Evolutionary conservation across 2,888 invertebrate genomes (phyloP).

Genomic region (Heliconius cydno): DNA sequence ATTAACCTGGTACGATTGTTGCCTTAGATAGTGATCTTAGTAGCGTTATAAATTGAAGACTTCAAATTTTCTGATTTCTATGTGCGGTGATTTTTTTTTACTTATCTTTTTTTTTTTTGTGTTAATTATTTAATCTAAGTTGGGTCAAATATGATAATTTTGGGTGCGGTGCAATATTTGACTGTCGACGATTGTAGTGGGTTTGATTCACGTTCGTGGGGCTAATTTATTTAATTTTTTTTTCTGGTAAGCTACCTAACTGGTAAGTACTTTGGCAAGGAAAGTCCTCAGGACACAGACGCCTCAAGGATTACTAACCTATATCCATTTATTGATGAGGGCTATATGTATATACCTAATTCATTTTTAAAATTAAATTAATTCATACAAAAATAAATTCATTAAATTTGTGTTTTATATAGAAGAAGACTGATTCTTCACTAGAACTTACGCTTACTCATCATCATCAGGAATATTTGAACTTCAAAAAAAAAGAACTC

Average conservation of each 20-base stretch:
- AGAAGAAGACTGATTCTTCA: not conserved
- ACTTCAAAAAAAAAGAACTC: not conserved
- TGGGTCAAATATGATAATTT: not conserved
- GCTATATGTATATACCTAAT: too few relatives aligned
- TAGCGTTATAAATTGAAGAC: slow-evolving; percentile 42
- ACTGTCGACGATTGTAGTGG: too few relatives aligned
- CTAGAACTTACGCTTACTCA: not conserved
- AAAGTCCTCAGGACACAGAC: too few relatives aligned
- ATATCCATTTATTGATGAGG: too few relatives aligned
- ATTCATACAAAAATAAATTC: too few relatives aligned
- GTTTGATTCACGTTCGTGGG: too few relatives aligned
- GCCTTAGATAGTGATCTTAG: slow-evolving; percentile 50
- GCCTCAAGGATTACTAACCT: too few relatives aligned
- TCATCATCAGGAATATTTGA: not conserved
- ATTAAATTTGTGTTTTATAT: not conserved
- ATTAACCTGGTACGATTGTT: slow-evolving; percentile 53
- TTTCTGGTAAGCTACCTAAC: too few relatives aligned
- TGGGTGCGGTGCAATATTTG: too few relatives aligned
- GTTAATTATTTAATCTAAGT: not conserved
- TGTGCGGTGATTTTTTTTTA: slow-evolving; percentile 13
- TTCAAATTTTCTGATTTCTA: slow-evolving; percentile 30
- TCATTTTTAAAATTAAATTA: too few relatives aligned
- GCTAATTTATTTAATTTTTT: too few relatives aligned
- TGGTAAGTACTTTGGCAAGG: too few relatives aligned
- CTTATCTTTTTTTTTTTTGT: not conserved